phyloP scores from a whole-genome alignment of 1,140 invertebrate genomes.

The Ptiloglossa arizonensis region DNA sequence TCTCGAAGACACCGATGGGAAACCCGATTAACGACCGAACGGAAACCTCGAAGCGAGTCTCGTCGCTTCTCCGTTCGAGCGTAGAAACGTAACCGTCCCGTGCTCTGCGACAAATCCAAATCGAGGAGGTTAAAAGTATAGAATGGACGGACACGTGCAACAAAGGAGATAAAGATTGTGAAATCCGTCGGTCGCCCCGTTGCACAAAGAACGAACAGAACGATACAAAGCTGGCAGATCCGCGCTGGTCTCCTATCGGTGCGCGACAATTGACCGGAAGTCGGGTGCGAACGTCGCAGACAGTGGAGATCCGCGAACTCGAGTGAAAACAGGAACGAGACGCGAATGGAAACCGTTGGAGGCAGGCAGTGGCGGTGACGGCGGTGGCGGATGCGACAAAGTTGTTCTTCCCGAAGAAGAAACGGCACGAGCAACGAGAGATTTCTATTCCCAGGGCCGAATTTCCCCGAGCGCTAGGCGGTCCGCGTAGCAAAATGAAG shows the following conservation, averaged over 20 bases:
- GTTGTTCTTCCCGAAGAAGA: slow-evolving; percentile 1
- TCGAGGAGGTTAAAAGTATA: too few species aligned
- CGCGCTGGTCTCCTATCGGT: not conserved
- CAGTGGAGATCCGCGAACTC: not conserved
- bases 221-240: not conserved
- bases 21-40: too few species aligned
- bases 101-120: too few species aligned
- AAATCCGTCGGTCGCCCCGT: too few species aligned
- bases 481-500: slow-evolving; percentile 6
- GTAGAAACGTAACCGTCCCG: too few species aligned
- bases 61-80: too few species aligned
- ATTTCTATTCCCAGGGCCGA: not conserved
- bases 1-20: too few species aligned
- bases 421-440: not conserved
- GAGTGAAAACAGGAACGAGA: not conserved
- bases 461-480: not conserved
- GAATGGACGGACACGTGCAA: too few species aligned
- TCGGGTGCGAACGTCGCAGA: not conserved
- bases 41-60: too few species aligned
- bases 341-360: not conserved
- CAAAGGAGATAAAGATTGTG: too few species aligned
- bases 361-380: not conserved
- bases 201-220: too few species aligned
- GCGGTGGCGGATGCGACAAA: not conserved
- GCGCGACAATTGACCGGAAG: slow-evolving; percentile 9